Evolutionary conservation across 2,797 vertebrate genomes (phyloP), one percentile per base, ranked within the genome.

Genomic region (Schizopygopsis pylzovi): DNA sequence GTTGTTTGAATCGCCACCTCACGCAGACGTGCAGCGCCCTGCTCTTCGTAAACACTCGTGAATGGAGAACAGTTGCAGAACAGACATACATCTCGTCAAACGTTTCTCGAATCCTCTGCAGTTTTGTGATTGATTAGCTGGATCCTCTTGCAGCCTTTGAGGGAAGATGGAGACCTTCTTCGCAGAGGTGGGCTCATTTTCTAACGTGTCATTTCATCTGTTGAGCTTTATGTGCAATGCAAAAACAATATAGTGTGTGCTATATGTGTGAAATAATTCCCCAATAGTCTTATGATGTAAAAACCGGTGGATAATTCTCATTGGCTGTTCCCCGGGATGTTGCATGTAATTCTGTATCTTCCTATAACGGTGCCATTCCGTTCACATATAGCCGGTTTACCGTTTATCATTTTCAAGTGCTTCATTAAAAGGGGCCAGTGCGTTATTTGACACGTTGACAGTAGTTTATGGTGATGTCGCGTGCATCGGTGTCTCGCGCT

Each of bases 101-200:
- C 45, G 59, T 49, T 59, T 78, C 63, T 47, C 82, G 82, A 76
- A 83, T 49, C 73, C 41, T 85, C 76, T 54, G 45, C 47, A 71
- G 37, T 79, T 79, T 63, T 56, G 79, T 83, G 82, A 89, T 79
- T 87, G 78, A 86, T 87, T 56, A 39, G 82, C 84, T 81, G 88
- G 83, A 49, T 54, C 59, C 70, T 52, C 82, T 81, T 73, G 81
- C 82, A 39, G 59, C 59, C 20, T 71, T 8, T 81, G 87, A 73
- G 59, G 89, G 79, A 93, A 93, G 92, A 96, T 96, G 95, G 95
- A 96, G 84, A 93, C 91, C 80, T 96, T 96, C 92, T 96, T 96
- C 43, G 54, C 89, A 72, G 95, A 95, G 95, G 95, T 96, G 92
- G 94, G 93, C 33, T 63, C 6, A 77, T 85, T 84, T 47, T 78